Conservation (phyloP, 2,113 vertebrate species). For the Eudyptes chrysolophus region DNA sequence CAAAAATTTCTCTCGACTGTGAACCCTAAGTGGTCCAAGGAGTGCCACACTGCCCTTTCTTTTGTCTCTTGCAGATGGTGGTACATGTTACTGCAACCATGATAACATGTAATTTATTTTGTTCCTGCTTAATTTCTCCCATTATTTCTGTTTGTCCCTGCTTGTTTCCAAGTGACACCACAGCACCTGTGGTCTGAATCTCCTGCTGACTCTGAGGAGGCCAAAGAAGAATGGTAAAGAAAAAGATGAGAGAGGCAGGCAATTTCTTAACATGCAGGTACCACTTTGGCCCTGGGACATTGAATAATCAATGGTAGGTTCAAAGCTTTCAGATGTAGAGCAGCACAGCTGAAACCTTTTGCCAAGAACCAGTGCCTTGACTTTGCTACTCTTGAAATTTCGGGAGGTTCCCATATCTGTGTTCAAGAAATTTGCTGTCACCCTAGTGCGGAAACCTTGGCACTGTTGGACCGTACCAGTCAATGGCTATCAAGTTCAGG, state of each 20-base stretch:
- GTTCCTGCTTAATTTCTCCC: background rate
- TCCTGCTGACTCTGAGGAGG: background rate
- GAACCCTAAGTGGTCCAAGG: background rate
- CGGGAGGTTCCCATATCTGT: background rate
- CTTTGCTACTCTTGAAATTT: background rate
- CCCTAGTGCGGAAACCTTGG: background rate
- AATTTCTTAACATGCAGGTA: background rate
- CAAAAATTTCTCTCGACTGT: background rate
- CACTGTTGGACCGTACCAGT: background rate
- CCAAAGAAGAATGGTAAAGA: background rate
- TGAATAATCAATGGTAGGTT: background rate
- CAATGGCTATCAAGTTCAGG: background rate
- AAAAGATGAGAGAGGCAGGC: background rate
- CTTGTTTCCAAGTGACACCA: background rate
- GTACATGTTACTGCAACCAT: background rate
- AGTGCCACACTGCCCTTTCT: background rate
- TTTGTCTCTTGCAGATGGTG: background rate
- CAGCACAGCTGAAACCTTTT: background rate
- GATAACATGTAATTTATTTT: background rate
- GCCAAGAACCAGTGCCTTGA: background rate
- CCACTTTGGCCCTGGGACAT: background rate
- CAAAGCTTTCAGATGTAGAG: background rate
- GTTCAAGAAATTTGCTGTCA: background rate
- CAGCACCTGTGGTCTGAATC: background rate
- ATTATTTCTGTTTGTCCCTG: background rate